A percentile compares a stretch with the other conserved stretches of the same genome.
Evolutionary conservation across 2,113 vertebrate genomes (phyloP).

Genomic region (Phocoena phocoena): DNA sequence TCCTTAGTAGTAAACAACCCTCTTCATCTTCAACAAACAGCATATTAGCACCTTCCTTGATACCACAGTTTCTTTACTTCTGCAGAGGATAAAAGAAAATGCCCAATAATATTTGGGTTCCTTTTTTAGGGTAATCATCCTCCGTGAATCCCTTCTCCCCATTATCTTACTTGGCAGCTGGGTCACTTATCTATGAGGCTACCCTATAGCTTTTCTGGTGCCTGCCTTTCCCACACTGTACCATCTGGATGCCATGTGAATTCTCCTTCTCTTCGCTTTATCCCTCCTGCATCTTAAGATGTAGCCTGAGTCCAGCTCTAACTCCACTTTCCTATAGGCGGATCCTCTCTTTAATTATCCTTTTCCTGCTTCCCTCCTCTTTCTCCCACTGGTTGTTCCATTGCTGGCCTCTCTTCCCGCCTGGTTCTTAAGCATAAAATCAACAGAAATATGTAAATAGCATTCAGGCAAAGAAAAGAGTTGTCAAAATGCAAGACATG

Average conservation of each 20-base stretch:
- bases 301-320: background rate
- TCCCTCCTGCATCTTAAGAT: background rate
- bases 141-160: background rate
- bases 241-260: background rate
- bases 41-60: background rate
- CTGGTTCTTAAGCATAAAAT: background rate
- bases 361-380: background rate
- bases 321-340: background rate
- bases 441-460: conserved; percentile 52
- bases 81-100: background rate
- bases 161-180: background rate
- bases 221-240: background rate
- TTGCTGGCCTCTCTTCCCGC: background rate
- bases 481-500: conserved; percentile 35
- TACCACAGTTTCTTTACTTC: background rate
- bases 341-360: background rate
- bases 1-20: background rate
- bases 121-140: background rate
- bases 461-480: conserved; percentile 32
- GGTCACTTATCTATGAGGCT: background rate
- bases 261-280: background rate
- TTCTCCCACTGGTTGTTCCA: background rate
- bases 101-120: background rate
- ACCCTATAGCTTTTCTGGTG: background rate
- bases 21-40: background rate